A percentile compares a stretch with the other conserved stretches of the same genome.
Conservation (phyloP, 1,140 invertebrate species). For the Diuraphis noxia region DNA sequence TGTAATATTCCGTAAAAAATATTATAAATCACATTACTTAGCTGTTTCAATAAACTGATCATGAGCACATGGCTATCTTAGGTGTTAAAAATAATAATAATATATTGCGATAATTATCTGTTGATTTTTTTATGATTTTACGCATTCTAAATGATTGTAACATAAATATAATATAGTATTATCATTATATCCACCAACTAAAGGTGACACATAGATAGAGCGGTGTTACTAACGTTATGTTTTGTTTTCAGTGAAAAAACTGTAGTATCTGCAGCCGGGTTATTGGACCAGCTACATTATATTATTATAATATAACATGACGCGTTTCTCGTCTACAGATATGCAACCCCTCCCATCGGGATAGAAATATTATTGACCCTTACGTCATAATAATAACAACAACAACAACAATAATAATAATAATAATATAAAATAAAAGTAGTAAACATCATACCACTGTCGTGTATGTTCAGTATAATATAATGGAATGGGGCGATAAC, state of each 20-base stretch:
- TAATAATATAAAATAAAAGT: not conserved
- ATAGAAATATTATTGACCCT: not conserved
- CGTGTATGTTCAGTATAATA: not conserved
- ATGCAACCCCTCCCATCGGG: too few relatives aligned
- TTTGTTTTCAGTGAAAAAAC: not conserved
- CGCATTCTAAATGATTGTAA: too few relatives aligned
- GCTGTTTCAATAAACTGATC: not conserved
- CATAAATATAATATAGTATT: too few relatives aligned
- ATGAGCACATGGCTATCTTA: not conserved
- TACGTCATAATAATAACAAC: not conserved
- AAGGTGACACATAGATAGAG: not conserved
- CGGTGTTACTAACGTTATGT: not conserved
- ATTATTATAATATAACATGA: not conserved
- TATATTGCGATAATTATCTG: not conserved
- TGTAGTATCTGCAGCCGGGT: not conserved
- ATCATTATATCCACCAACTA: not conserved
- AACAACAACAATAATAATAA: too few relatives aligned
- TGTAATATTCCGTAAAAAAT: not conserved
- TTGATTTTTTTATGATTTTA: not conserved
- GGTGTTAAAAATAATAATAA: not conserved
- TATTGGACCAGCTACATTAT: too few relatives aligned
- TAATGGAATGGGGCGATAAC: not conserved
- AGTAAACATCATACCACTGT: not conserved
- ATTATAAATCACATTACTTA: not conserved
- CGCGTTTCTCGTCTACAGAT: not conserved